Evolutionary conservation across 2,113 vertebrate genomes (phyloP).

Genomic region (Embiotoca jacksoni): DNA sequence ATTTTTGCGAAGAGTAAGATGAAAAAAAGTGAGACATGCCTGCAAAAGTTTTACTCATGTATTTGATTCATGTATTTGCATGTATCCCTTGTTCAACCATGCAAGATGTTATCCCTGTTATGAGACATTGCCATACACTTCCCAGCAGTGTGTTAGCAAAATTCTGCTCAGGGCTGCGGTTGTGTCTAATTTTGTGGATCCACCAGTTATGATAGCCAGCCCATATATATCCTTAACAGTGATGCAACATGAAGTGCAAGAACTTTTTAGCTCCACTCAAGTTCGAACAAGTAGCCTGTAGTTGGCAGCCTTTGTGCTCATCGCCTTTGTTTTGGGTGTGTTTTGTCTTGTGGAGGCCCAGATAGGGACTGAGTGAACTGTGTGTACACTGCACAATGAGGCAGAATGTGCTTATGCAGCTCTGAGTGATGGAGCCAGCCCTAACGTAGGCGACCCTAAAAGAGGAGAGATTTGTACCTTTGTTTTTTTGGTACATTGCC

Average conservation of each 20-base stretch:
- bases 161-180: not conserved
- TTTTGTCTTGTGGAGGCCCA: conserved; percentile 40
- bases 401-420: conserved; percentile 74
- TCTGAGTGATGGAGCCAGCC: conserved; percentile 36
- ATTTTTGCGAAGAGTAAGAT: no score
- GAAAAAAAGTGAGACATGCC: conserved; percentile 29
- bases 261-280: not conserved
- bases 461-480: conserved; percentile 40
- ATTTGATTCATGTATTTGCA: conserved; percentile 11
- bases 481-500: conserved; percentile 44
- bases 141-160: not conserved
- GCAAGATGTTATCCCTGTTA: not conserved
- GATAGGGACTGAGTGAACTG: conserved; percentile 7
- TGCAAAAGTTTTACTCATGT: conserved; percentile 25
- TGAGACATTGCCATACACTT: not conserved
- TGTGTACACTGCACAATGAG: conserved; percentile 51
- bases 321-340: conserved; percentile 2
- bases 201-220: not conserved
- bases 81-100: not conserved
- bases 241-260: not conserved
- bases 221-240: not conserved
- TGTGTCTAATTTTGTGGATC: not conserved
- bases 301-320: not conserved
- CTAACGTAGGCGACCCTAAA: conserved; percentile 49
- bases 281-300: conserved; percentile 34